Evolutionary conservation across 1,140 invertebrate genomes (phyloP), one percentile per base, ranked within the genome.

Genomic region (Ostrea edulis): DNA sequence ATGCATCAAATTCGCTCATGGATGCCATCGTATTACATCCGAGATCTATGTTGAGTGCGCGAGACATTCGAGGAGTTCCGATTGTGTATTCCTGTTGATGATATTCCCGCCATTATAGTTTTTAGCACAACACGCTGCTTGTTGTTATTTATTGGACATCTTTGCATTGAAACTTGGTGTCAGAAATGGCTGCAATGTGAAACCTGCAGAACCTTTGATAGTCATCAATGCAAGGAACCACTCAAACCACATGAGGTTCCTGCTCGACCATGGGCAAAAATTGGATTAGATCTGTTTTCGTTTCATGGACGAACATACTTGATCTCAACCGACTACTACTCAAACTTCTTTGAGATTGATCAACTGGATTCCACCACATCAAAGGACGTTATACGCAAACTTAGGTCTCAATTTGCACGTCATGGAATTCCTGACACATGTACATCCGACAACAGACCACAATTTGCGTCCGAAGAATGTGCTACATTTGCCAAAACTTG

Each of bases 321-420:
- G 20, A 54, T 92, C 4, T 83, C 86, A 22, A 85, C 88, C 14
- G 91, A 92, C 62, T 91, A 88, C 44, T 92, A 82, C 85, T 88
- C 77, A n/a, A 88, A 91, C 54, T 90, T 86, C 83, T 88, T 55
- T 55, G 89, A 91, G 55, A 58, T 91, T 9, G 91, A 90, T 53
- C 35, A 58, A 12, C 62, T 92, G 52, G n/a, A 77, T 65, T 12
- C 65, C 29, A 89, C 51, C 0, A 90, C 58, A 54, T 85, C 88
- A 2, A 62, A 71, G 53, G 55, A 22, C 8, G 89, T 92, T 0
- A 91, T 91, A n/a, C n/a, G n/a, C n/a, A n/a, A n/a, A n/a, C n/a
- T 92, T 35, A 86, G 88, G 82, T 35, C 35, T 29, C 86, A 89
- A 35, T 90, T 92, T 82, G 89, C 90, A 12, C 25, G 86, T 20